phyloP scores from a whole-genome alignment of 2,113 vertebrate species.

The Eonycteris spelaea region DNA sequence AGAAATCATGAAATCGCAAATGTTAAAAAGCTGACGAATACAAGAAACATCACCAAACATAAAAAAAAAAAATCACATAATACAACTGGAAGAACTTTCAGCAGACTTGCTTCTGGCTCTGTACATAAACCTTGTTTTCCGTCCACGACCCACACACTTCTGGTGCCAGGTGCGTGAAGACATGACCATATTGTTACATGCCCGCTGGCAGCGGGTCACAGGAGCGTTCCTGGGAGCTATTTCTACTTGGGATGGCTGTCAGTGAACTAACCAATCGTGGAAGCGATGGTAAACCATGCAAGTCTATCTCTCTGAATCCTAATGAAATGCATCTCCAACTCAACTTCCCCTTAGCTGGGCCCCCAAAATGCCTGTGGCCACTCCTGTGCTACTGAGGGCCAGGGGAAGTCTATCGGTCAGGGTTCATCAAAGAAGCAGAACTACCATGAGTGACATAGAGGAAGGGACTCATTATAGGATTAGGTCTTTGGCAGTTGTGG shows the following conservation, averaged over 20 bases:
- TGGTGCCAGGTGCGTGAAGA: not conserved
- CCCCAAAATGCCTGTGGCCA: not conserved
- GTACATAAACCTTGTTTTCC: not conserved
- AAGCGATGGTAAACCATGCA: not conserved
- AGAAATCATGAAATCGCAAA: not conserved
- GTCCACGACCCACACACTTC: not conserved
- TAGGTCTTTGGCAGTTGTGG: not conserved
- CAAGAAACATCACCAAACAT: not conserved
- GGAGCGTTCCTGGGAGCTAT: not conserved
- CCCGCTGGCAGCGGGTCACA: not conserved
- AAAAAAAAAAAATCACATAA: not conserved
- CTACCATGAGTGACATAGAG: not conserved
- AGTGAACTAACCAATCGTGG: not conserved
- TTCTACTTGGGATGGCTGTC: not conserved
- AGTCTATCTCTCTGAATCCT: not conserved
- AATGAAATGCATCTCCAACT: not conserved
- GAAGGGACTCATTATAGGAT: not conserved
- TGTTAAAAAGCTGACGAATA: not conserved
- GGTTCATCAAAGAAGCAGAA: not conserved
- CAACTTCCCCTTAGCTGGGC: not conserved
- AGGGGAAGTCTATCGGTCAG: not conserved
- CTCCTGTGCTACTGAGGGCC: not conserved
- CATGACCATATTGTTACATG: not conserved
- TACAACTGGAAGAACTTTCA: not conserved
- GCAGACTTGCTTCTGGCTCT: not conserved